Percentiles rank a stretch among this genome's conserved stretches.
Conservation (phyloP, 2,797 vertebrate species). For the Microcaecilia unicolor region DNA sequence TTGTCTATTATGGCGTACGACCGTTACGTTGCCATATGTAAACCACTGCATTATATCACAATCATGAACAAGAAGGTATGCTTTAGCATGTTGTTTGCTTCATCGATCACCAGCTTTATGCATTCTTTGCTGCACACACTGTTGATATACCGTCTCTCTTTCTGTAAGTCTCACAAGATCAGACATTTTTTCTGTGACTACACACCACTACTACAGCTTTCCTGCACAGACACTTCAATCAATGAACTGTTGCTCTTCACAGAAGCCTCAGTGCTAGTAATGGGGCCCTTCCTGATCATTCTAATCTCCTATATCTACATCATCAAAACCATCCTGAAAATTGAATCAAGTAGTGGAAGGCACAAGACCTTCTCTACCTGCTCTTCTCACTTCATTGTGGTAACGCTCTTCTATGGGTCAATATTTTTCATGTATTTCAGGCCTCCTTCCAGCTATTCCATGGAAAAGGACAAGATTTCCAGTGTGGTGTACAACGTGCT, state of each 20-base stretch:
- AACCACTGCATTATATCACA: neutral
- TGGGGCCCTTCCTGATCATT: constrained; percentile 13
- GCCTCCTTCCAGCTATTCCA: constrained; percentile 20
- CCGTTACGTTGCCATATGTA: constrained; percentile 1
- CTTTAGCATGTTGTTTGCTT: neutral
- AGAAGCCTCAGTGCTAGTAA: too few relatives aligned
- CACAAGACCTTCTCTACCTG: constrained; percentile 27
- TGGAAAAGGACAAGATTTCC: constrained; percentile 18
- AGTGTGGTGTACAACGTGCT: constrained; percentile 30
- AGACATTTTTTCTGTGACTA: constrained; percentile 27
- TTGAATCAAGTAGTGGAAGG: constrained; percentile 20
- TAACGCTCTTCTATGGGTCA: constrained; percentile 24
- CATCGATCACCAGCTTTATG: neutral
- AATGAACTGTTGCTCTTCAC: constrained; percentile 9
- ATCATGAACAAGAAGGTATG: neutral
- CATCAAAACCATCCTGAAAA: constrained; percentile 13
- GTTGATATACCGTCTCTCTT: neutral
- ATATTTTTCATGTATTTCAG: constrained; percentile 27
- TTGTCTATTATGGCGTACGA: constrained; percentile 5
- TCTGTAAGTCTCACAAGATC: neutral
- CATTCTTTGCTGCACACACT: neutral
- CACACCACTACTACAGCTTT: constrained; percentile 13
- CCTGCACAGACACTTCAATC: constrained; percentile 6
- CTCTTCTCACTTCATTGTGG: constrained; percentile 14
- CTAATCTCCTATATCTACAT: constrained; percentile 8